Evolutionary conservation across 2,888 invertebrate species (phyloP), one percentile per base, ranked within the genome.

Genomic region (Aelia acuminata): DNA sequence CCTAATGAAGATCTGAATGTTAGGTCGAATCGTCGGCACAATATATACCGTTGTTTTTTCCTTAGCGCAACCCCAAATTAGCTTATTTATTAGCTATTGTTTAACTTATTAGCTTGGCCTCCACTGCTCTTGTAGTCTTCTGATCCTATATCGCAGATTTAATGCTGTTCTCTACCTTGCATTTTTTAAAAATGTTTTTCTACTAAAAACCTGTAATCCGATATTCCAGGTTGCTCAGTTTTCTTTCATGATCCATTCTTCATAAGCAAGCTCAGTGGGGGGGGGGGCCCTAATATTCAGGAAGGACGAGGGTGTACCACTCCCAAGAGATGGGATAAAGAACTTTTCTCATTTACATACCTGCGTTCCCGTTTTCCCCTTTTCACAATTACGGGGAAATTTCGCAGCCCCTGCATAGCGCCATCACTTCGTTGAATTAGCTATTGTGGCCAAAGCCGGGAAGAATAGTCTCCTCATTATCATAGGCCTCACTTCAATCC

Each of bases 281-380:
- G 20, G 49, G 49, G 15, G 49, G 8, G 15, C 49, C 18, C 49
- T 15, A 18, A 13, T 49, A 49, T 49, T 49, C 15, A 49, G 49
- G 18, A 49, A 18, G 49, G 49, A 15, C 5, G 1, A 53, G 53
- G 53, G 10, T 22, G n/a, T n/a, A n/a, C 26, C n/a, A 26, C 26
- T 26, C 57, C 26, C 57, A 57, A 13, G 26, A 57, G 57, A 57
- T 57, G 26, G n/a, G 53, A n/a, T 53, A 8, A 53, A 53, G 22
- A 53, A 26, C 13, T 57, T 57, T 57, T 57, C 57, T 57, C 26
- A 57, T 57, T 57, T 57, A n/a, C 57, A 57, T 57, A 57, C 26
- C 57, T 57, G 13, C 26, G 57, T 57, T 57, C n/a, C 57, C 11
- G 57, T 57, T 57, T n/a, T 26, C 26, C 57, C 26, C 26, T 57